phyloP scores from a whole-genome alignment of 2,797 vertebrate genomes.

The Chromobotia macracanthus region DNA sequence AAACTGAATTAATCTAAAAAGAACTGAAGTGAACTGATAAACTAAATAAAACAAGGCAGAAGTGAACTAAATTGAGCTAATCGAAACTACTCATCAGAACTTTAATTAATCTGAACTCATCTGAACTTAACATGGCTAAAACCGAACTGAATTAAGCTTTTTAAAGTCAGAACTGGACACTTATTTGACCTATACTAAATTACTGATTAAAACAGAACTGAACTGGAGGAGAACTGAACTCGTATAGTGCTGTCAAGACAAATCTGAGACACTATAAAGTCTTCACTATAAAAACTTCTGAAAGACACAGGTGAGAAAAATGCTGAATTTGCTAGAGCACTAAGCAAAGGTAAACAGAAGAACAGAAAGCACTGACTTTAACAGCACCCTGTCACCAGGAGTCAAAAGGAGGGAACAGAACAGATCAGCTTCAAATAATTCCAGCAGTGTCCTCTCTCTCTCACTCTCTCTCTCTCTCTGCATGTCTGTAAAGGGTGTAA shows the following conservation, averaged over 20 bases:
- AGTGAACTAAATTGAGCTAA: background rate
- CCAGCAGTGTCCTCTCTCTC: constrained; percentile 18
- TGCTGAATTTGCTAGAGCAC: background rate
- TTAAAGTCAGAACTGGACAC: too few relatives aligned
- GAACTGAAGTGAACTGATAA: background rate
- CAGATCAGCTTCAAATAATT: constrained; percentile 19
- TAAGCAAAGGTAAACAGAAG: background rate
- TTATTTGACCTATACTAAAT: too few relatives aligned
- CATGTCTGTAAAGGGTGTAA: constrained; percentile 42
- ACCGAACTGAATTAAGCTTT: constrained; percentile 19
- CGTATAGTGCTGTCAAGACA: background rate
- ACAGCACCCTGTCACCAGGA: constrained; percentile 4
- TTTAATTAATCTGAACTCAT: background rate
- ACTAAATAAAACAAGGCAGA: background rate
- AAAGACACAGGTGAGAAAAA: constrained; percentile 11
- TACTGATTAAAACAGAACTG: background rate
- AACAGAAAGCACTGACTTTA: too few relatives aligned
- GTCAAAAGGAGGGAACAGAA: constrained; percentile 4
- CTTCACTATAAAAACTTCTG: background rate
- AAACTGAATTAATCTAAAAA: background rate
- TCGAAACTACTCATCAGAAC: too few relatives aligned
- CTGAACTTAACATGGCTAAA: background rate
- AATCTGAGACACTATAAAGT: background rate
- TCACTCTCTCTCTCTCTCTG: constrained; percentile 4
- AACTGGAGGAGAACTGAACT: background rate